A percentile compares a stretch with the other conserved stretches of the same genome.
Conservation (phyloP, 2,113 vertebrate species). For the Neogale vison region DNA sequence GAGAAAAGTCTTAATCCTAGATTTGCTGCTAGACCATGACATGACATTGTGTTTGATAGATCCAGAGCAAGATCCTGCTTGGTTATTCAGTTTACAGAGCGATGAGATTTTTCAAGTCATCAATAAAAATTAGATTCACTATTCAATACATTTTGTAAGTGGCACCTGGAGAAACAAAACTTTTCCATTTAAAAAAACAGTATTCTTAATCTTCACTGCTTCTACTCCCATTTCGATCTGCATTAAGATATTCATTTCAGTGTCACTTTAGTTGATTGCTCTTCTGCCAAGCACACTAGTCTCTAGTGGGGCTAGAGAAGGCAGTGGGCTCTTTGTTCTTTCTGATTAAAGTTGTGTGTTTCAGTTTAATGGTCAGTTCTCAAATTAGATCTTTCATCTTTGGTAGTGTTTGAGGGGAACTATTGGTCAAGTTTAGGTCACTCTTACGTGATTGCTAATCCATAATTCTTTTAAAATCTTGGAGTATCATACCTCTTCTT, state of each 20-base stretch:
- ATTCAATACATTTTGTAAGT: background rate
- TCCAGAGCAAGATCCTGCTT: background rate
- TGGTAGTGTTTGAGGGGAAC: background rate
- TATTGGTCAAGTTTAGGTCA: constrained; percentile 7
- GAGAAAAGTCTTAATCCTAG: background rate
- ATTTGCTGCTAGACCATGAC: background rate
- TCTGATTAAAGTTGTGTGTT: constrained; percentile 41
- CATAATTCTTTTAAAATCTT: constrained; percentile 30
- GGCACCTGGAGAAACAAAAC: background rate
- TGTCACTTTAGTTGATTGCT: constrained; percentile 25
- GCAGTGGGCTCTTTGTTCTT: constrained; percentile 32
- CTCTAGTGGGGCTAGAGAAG: background rate
- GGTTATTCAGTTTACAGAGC: background rate
- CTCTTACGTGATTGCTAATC: constrained; percentile 33
- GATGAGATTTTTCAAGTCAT: background rate
- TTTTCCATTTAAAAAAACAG: constrained; percentile 1
- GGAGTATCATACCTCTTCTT: background rate
- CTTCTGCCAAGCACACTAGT: background rate
- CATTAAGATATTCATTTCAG: constrained; percentile 44
- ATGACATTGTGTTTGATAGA: background rate
- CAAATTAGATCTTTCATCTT: constrained; percentile 50
- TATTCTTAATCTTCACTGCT: constrained; percentile 6
- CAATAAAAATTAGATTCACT: constrained; percentile 38
- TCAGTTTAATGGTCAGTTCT: background rate
- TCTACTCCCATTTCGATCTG: background rate